A percentile compares a stretch with the other conserved stretches of the same genome.
Conservation (phyloP, 2,113 vertebrate species). For the Perca flavescens region DNA sequence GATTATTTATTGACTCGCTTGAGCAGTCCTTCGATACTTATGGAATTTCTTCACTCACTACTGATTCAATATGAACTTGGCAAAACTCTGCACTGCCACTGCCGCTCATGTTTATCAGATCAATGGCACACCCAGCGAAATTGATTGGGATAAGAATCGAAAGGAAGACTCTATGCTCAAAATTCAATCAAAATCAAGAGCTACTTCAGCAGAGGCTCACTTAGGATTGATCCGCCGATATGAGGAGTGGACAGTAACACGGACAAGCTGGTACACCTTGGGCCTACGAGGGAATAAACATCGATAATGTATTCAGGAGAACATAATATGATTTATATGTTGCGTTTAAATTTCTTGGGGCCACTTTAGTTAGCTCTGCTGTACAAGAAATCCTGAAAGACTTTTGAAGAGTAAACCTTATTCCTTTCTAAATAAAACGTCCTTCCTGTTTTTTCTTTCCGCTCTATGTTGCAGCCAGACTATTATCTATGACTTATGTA, state of each 20-base stretch:
- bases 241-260: conserved; percentile 54
- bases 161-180: conserved; percentile 71
- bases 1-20: conserved; percentile 58
- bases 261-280: conserved; percentile 54
- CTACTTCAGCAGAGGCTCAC: conserved; percentile 69
- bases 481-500: conserved; percentile 67
- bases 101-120: conserved; percentile 78
- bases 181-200: conserved; percentile 77
- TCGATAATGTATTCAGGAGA: conserved; percentile 54
- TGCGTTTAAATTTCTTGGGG: conserved; percentile 34
- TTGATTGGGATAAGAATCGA: conserved; percentile 75
- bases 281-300: conserved; percentile 46
- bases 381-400: conserved; percentile 16
- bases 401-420: conserved; percentile 52
- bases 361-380: neutral
- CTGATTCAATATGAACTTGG: conserved; percentile 77
- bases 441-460: conserved; percentile 45
- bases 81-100: conserved; percentile 62
- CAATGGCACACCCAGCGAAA: conserved; percentile 67
- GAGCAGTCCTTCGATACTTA: conserved; percentile 63
- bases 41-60: conserved; percentile 67
- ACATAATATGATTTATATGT: conserved; percentile 59
- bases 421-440: conserved; percentile 36
- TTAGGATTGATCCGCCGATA: conserved; percentile 74
- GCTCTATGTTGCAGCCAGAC: conserved; percentile 32